Evolutionary conservation across 1,140 invertebrate species (phyloP).

Genomic region (Paramacrobiotus metropolitanus): DNA sequence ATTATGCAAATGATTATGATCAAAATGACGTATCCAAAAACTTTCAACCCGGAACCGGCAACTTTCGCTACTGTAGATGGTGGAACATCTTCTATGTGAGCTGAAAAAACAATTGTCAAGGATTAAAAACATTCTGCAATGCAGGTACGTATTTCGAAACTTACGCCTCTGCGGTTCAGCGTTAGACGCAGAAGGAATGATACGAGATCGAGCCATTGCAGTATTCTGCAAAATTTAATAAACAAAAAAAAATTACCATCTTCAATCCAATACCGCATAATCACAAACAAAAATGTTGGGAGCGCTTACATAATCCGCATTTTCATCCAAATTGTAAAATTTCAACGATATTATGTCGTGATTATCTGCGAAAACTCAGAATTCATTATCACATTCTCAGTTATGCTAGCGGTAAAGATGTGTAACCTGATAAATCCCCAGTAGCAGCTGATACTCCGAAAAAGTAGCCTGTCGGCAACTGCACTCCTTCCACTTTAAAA

Average conservation of each 20-base stretch:
- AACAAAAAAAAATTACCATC: too few species aligned
- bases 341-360: constrained; percentile 82
- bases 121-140: too few species aligned
- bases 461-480: constrained; percentile 79
- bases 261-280: too few species aligned
- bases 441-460: constrained; percentile 85
- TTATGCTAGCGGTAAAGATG: background rate
- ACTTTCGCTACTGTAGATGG: background rate
- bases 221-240: background rate
- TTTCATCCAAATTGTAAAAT: constrained; percentile 55
- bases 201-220: background rate
- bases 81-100: background rate
- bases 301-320: background rate
- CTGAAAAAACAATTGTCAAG: background rate
- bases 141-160: too few species aligned
- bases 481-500: constrained; percentile 62
- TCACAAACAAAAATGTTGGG: background rate
- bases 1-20: background rate
- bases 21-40: constrained; percentile 5
- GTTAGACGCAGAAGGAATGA: background rate
- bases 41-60: background rate
- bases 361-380: constrained; percentile 47
- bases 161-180: background rate
- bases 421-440: constrained; percentile 49
- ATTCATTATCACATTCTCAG: too few species aligned